These are phyloP conservation scores for Melanotaenia nigrans DNA, from an alignment of 2,797 vertebrate genomes.

Conservation along the genomic window DNA sequence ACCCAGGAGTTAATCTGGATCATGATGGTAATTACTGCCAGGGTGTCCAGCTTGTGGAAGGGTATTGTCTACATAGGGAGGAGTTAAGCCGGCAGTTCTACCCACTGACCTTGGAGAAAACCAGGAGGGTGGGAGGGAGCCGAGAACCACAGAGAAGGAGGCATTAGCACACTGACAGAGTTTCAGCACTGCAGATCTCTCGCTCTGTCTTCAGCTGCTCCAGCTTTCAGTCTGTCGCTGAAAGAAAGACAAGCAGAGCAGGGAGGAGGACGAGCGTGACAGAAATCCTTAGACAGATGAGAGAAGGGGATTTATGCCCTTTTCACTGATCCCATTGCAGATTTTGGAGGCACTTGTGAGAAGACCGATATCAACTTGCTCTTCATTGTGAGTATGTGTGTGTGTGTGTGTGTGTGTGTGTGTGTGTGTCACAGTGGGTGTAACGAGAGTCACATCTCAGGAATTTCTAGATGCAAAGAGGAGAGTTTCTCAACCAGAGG, in stretches of 20 bases:
- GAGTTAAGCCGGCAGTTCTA: constrained; percentile 55
- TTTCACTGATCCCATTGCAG: constrained; percentile 34
- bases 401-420: neutral
- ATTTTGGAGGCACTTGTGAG: constrained; percentile 52
- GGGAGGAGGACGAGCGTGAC: constrained; percentile 33
- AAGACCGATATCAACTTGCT: constrained; percentile 34
- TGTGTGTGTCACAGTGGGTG: neutral
- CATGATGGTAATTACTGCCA: constrained; percentile 71
- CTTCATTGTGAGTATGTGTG: constrained; percentile 16
- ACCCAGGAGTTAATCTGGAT: constrained; percentile 80
- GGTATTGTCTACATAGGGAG: constrained; percentile 57
- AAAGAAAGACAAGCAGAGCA: constrained; percentile 25
- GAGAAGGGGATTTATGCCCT: constrained; percentile 50
- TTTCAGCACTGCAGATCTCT: constrained; percentile 72
- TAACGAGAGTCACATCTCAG: constrained; percentile 41
- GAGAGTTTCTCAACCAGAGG: constrained; percentile 32
- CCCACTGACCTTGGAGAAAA: constrained; percentile 77
- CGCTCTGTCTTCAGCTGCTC: constrained; percentile 35
- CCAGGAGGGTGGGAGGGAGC: constrained; percentile 37
- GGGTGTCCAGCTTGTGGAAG: constrained; percentile 51
- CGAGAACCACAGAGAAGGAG: constrained; percentile 32
- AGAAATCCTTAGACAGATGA: constrained; percentile 45
- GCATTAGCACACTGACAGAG: constrained; percentile 65
- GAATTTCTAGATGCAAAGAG: constrained; percentile 33
- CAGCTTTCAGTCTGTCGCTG: constrained; percentile 24